Evolutionary conservation across 53 echinoderm and acorn worm species (phyloP).

Genomic region (Zoroaster sp.): DNA sequence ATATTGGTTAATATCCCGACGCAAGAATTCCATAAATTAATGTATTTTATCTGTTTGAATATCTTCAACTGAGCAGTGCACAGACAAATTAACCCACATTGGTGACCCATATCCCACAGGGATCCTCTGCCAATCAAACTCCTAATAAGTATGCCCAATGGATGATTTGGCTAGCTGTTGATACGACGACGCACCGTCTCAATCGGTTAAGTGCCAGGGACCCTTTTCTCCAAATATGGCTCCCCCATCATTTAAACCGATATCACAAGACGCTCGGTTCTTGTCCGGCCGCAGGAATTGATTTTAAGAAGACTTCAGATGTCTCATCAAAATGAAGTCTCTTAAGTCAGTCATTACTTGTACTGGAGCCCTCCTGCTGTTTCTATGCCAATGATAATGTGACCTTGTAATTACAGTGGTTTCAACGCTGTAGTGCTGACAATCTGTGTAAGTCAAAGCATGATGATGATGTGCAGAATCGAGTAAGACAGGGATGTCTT

Average conservation of each 20-base stretch:
- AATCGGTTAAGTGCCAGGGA: background rate
- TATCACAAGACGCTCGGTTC: background rate
- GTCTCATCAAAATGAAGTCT: constrained; percentile 7
- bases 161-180: background rate
- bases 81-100: background rate
- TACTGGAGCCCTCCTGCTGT: background rate
- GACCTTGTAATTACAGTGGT: background rate
- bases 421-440: background rate
- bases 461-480: background rate
- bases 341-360: background rate
- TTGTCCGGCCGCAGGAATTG: background rate
- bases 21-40: background rate
- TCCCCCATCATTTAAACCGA: constrained; percentile 3
- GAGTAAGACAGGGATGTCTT: background rate
- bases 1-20: background rate
- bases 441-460: background rate
- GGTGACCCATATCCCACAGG: background rate
- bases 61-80: background rate
- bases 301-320: background rate
- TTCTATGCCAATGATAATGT: background rate
- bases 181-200: background rate
- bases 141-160: background rate
- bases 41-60: background rate
- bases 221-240: constrained; percentile 5
- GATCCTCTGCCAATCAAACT: background rate